Conservation (phyloP, 2,797 vertebrate genomes). For the Oreonectes daqikongensis region DNA sequence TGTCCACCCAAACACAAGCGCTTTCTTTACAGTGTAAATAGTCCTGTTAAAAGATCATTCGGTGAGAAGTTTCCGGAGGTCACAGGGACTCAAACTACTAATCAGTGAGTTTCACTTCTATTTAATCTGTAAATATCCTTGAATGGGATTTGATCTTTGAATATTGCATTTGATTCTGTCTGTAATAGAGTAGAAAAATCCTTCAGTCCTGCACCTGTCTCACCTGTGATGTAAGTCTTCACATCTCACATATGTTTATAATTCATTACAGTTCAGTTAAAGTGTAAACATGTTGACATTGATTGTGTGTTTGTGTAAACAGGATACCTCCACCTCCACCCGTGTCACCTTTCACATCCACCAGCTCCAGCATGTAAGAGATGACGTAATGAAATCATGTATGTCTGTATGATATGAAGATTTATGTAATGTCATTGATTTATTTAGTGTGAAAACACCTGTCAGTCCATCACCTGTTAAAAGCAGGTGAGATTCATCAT, state of each 20-base stretch:
- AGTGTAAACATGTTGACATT: background rate
- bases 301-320: conserved; percentile 11
- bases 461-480: background rate
- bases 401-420: background rate
- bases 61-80: conserved; percentile 23
- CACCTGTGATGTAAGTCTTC: background rate
- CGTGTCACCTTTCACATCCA: background rate
- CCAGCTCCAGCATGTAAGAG: conserved; percentile 5
- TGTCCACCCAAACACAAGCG: too few relatives aligned
- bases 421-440: too few relatives aligned
- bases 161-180: background rate
- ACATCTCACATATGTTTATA: background rate
- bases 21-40: conserved; percentile 13
- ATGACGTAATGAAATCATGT: background rate
- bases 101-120: conserved; percentile 20
- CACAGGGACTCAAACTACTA: background rate
- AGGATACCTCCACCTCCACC: background rate
- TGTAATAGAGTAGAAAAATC: background rate
- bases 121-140: background rate
- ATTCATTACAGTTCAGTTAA: background rate
- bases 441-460: background rate
- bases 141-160: background rate
- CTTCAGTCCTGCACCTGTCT: background rate
- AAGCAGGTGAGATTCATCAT: background rate
- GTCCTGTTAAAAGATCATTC: conserved; percentile 22